Conservation (phyloP, 2,113 vertebrate species). For the Podarcis raffonei region DNA sequence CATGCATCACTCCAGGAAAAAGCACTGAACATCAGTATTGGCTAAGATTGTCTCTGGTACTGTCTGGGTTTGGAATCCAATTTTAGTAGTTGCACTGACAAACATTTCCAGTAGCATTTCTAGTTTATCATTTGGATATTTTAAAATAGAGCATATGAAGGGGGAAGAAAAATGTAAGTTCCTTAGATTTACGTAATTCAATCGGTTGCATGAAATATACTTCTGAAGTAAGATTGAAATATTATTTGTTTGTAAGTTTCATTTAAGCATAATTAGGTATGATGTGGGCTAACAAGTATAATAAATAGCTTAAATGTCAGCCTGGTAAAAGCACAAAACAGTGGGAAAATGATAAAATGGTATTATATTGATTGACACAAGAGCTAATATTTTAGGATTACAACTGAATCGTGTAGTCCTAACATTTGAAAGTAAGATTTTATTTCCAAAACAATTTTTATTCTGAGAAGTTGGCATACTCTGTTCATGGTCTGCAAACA, state of each 20-base stretch:
- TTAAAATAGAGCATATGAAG: not conserved
- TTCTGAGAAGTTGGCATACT: not conserved
- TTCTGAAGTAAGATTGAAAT: not conserved
- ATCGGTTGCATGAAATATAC: not conserved
- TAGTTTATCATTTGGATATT: not conserved
- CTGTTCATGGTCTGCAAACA: fast-evolving
- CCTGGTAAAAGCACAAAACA: not conserved
- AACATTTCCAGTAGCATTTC: not conserved
- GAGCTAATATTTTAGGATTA: not conserved
- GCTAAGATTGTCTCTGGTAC: not conserved
- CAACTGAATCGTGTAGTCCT: not conserved
- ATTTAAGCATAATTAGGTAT: not conserved
- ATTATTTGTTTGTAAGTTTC: not conserved
- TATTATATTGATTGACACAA: not conserved
- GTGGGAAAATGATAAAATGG: not conserved
- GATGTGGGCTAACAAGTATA: not conserved
- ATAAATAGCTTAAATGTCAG: not conserved
- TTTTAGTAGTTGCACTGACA: not conserved
- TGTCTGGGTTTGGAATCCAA: not conserved
- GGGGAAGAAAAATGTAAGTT: not conserved
- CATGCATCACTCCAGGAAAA: too few relatives aligned
- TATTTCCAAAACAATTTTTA: not conserved
- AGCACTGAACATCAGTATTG: not conserved
- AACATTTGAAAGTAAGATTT: not conserved
- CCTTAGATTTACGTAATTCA: fast-evolving